These are phyloP conservation scores for Spialia ferax DNA, from an alignment of 2,888 invertebrate species.

Conservation along the genomic window DNA sequence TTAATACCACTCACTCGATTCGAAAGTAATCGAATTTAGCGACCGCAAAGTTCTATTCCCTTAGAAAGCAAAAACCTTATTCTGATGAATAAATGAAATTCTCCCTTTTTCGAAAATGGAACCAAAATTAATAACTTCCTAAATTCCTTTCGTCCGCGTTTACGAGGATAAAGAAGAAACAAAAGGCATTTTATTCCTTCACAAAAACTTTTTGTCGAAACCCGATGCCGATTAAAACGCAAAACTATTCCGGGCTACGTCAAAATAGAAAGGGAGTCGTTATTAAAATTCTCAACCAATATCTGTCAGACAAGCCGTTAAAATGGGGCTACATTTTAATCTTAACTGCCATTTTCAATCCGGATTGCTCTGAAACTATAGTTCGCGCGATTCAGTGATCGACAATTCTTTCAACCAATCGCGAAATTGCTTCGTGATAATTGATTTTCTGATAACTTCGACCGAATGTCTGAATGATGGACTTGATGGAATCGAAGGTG, in stretches of 20 bases:
- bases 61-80: not conserved
- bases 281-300: slow-evolving; percentile 39
- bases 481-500: not conserved
- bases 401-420: slow-evolving; percentile 32
- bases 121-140: slow-evolving; percentile 8
- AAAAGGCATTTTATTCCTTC: slow-evolving; percentile 9
- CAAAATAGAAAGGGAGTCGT: slow-evolving; percentile 26
- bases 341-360: slow-evolving; percentile 36
- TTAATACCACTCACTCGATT: not conserved
- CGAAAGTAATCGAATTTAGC: not conserved
- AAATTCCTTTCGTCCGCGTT: not conserved
- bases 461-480: not conserved
- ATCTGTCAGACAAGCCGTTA: slow-evolving; percentile 34
- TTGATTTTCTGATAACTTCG: slow-evolving; percentile 1
- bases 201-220: slow-evolving; percentile 2
- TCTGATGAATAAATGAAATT: not conserved
- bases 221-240: not conserved
- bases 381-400: slow-evolving; percentile 27
- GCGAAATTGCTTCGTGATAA: slow-evolving; percentile 16
- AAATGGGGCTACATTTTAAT: slow-evolving; percentile 37
- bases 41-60: not conserved
- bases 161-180: not conserved
- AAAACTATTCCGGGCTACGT: slow-evolving; percentile 23
- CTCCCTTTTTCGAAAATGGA: not conserved
- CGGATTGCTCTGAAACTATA: slow-evolving; percentile 16